These are phyloP conservation scores for Epinephelus malabaricus DNA, from an alignment of 2,797 vertebrate species.

Conservation along the genomic window DNA sequence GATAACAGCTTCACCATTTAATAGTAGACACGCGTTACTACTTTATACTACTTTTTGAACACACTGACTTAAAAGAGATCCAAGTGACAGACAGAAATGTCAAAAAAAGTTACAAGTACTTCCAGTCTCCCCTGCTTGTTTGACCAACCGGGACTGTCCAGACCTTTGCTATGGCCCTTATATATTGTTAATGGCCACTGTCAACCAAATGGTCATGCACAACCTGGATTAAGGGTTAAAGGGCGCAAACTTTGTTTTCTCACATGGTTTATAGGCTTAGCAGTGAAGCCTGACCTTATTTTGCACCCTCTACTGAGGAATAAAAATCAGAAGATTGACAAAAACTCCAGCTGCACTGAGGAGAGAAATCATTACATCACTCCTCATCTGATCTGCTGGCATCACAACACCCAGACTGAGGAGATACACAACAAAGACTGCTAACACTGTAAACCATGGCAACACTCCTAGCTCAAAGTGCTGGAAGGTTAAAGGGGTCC, in stretches of 20 bases:
- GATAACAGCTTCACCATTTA: no score
- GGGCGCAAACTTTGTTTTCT: background rate
- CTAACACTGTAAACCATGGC: background rate
- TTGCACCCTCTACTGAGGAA: constrained; percentile 2
- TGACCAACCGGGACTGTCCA: background rate
- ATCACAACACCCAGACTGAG: background rate
- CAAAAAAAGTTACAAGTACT: no score
- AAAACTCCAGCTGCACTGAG: background rate
- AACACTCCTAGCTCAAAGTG: constrained; percentile 2
- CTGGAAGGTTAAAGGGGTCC: background rate
- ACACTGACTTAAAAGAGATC: no score
- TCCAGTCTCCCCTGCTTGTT: background rate
- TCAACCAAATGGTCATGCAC: background rate
- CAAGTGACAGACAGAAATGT: no score
- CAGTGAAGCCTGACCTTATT: background rate
- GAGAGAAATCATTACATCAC: constrained; percentile 10
- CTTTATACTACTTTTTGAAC: no score
- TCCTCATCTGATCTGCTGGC: background rate
- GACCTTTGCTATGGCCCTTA: background rate
- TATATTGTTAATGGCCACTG: background rate
- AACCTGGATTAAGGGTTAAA: background rate
- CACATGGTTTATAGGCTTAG: background rate
- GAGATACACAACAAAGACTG: background rate
- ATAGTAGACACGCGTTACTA: no score
- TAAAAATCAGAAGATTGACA: background rate